phyloP scores from a whole-genome alignment of 2,888 invertebrate genomes.

The Orthosia gothica region DNA sequence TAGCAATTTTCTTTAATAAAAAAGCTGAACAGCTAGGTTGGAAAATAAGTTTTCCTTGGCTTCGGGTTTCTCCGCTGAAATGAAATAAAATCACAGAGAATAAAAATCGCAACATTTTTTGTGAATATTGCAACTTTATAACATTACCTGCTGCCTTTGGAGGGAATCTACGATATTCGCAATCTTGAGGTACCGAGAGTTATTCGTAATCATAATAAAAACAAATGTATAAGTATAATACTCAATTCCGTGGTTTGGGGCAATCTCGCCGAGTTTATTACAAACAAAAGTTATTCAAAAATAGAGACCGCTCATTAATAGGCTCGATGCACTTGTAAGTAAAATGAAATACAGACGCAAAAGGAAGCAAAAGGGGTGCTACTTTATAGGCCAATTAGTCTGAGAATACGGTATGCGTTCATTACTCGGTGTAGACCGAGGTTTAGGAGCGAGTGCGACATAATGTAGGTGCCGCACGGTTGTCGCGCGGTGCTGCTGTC shows the following conservation, averaged over 20 bases:
- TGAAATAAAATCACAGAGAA: constrained; percentile 56
- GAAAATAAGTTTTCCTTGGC: constrained; percentile 63
- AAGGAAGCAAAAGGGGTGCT: constrained; percentile 73
- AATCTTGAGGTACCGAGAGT: constrained; percentile 2
- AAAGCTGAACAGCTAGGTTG: constrained; percentile 51
- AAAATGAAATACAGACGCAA: constrained; percentile 76
- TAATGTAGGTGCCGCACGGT: constrained; percentile 49
- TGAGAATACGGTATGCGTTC: constrained; percentile 80
- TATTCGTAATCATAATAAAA: constrained; percentile 31
- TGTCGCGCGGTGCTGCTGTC: constrained; percentile 27
- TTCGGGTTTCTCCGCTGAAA: constrained; percentile 54
- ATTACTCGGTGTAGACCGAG: constrained; percentile 75
- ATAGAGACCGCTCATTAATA: constrained; percentile 55
- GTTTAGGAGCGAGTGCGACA: constrained; percentile 70
- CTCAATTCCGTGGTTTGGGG: constrained; percentile 23
- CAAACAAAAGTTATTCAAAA: constrained; percentile 56
- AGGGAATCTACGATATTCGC: constrained; percentile 30
- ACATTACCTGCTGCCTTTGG: constrained; percentile 26
- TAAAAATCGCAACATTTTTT: constrained; percentile 45
- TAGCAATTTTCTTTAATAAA: constrained; percentile 58
- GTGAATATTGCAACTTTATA: constrained; percentile 44
- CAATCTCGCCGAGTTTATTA: constrained; percentile 29
- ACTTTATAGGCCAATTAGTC: constrained; percentile 84
- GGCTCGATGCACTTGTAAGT: constrained; percentile 62
- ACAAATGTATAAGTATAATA: constrained; percentile 16